These are phyloP conservation scores for Prorops nasuta DNA, from an alignment of 1,140 invertebrate genomes.

Conservation along the genomic window DNA sequence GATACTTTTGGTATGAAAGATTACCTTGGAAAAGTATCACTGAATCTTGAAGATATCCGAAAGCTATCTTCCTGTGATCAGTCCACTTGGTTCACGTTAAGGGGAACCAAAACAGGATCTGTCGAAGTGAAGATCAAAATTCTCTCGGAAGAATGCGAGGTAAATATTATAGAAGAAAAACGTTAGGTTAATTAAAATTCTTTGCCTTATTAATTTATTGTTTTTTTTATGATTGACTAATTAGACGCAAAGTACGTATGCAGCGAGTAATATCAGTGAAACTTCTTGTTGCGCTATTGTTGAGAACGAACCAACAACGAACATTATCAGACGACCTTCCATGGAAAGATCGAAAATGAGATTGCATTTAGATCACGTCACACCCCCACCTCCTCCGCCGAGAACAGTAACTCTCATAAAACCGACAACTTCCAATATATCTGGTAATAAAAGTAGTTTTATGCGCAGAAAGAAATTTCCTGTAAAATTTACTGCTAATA, in stretches of 20 bases:
- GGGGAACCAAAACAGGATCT: constrained; percentile 49
- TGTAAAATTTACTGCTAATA: no score
- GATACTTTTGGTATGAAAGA: constrained; percentile 60
- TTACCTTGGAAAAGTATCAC: constrained; percentile 57
- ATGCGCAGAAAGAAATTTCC: no score
- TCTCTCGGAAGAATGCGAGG: constrained; percentile 48
- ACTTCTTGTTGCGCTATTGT: constrained; percentile 31
- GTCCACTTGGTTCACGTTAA: constrained; percentile 48
- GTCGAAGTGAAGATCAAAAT: constrained; percentile 52
- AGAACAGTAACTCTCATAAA: constrained; percentile 43
- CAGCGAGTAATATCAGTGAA: constrained; percentile 40
- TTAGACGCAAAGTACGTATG: constrained; percentile 43
- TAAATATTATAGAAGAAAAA: constrained; percentile 18
- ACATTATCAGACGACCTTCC: constrained; percentile 38
- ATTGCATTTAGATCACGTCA: constrained; percentile 36
- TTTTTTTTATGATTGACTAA: background rate
- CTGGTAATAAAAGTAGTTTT: constrained; percentile 25
- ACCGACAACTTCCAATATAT: constrained; percentile 27
- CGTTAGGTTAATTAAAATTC: no score
- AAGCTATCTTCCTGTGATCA: constrained; percentile 46
- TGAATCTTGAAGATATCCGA: constrained; percentile 55
- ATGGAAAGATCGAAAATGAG: constrained; percentile 45
- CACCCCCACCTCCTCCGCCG: constrained; percentile 43
- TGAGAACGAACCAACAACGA: constrained; percentile 24
- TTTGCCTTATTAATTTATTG: no score